Conservation (phyloP, 2,113 vertebrate genomes). For the Passer montanus region DNA sequence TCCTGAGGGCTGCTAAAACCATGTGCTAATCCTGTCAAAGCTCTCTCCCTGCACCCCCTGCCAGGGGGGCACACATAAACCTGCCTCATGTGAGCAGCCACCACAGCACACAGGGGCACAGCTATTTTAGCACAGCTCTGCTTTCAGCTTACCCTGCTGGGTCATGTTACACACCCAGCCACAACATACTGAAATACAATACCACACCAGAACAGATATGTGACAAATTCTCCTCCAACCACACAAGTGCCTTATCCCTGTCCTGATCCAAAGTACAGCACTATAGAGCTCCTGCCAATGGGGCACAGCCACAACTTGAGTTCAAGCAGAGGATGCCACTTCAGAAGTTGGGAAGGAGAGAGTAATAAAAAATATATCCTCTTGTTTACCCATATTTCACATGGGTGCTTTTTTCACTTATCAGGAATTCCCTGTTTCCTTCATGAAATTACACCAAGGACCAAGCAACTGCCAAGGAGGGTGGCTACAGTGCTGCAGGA, state of each 20-base stretch:
- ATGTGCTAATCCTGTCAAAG: neutral
- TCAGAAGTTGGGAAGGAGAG: neutral
- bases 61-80: neutral
- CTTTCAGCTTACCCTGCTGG: neutral
- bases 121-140: neutral
- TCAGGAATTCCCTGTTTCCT: neutral
- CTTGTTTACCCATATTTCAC: neutral
- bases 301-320: neutral
- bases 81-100: neutral
- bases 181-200: neutral
- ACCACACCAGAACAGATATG: neutral
- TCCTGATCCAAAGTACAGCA: neutral
- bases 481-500: rapidly evolving
- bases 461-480: neutral
- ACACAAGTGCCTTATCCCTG: neutral
- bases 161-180: neutral
- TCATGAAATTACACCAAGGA: neutral
- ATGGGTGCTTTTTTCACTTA: neutral
- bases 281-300: neutral
- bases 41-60: neutral
- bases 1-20: neutral
- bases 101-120: neutral
- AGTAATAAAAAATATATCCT: neutral
- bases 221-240: neutral
- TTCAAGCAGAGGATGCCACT: neutral